Base-by-base conservation (phyloP, 1,140 invertebrate genomes). In the Macrostomum lignano region DNA sequence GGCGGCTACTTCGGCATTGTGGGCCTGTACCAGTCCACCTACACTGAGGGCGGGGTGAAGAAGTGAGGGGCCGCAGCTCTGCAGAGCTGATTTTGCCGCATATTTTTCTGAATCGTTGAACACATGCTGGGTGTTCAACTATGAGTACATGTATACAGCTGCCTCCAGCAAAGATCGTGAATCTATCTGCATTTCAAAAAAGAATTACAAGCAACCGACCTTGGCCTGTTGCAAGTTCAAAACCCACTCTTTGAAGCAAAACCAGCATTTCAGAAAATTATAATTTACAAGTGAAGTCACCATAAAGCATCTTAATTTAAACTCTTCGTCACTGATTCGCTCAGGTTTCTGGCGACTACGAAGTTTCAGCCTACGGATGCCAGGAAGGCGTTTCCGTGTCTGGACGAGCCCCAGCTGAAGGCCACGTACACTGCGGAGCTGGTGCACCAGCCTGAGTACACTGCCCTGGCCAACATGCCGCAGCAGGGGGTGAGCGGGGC, bases 11-110 rank as follows among this genome's bases (percentile, higher is more conserved):
- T 59, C 3, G 60, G 68, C 28, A 71, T 73, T 35, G 65, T 70
- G 13, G 75, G 75, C 1, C 69, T 79, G 42, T 79, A 79, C 49
- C 64, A 67, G 25, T 76, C 73, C 47, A 61, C 55, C 17, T 78
- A 79, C 48, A 61, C 57, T 25, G 66, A 69, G 41, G 45, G 42
- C 2, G 48, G 36, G 22, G 23, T n/a, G 10, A 24, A 10, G 10
- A 24, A n/a, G 10, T n/a, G 23, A 10, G 23, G 10, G 10, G 23
- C 23, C 10, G n/a, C 23, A 10, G 23, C 10, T 10, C 23, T 24
- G 10, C 10, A n/a, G n/a, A 24, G 23, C 23, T n/a, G 23, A 24
- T 10, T 10, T 10, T n/a, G 23, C 23, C n/a, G 10, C n/a, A n/a
- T n/a, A n/a, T n/a, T n/a, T n/a, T n/a, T n/a, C n/a, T n/a, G n/a